Evolutionary conservation across 2,113 vertebrate species (phyloP).

Genomic region (Callionymus lyra): DNA sequence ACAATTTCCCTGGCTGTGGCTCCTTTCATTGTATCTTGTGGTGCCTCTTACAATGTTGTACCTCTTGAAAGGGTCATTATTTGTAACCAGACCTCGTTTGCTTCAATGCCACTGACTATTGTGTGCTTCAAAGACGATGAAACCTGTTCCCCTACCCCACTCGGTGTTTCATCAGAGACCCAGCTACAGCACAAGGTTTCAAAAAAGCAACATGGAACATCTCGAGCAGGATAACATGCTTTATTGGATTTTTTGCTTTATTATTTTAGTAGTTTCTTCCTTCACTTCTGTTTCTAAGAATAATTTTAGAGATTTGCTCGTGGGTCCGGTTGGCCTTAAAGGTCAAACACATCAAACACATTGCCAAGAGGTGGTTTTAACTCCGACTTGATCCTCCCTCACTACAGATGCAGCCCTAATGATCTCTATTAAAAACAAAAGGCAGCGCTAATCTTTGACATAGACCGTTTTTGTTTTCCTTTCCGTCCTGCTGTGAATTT

Average conservation of each 20-base stretch:
- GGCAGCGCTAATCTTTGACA: constrained; percentile 39
- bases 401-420: constrained; percentile 26
- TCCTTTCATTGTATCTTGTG: constrained; percentile 9
- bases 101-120: constrained; percentile 30
- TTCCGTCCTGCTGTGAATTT: constrained; percentile 30
- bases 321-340: background rate
- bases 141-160: constrained; percentile 63
- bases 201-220: constrained; percentile 39
- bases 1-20: constrained; percentile 11
- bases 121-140: constrained; percentile 72
- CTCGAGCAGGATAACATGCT: constrained; percentile 31
- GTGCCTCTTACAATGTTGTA: constrained; percentile 11
- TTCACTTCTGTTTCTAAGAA: constrained; percentile 5
- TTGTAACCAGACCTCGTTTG: constrained; percentile 55
- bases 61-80: constrained; percentile 62
- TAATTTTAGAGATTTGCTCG: too few species aligned
- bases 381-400: constrained; percentile 12
- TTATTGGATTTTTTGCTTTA: constrained; percentile 5
- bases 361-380: constrained; percentile 25
- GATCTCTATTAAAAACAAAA: constrained; percentile 53
- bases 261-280: constrained; percentile 5
- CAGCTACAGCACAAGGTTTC: constrained; percentile 63
- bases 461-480: constrained; percentile 25
- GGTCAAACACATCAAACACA: constrained; percentile 33
- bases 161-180: constrained; percentile 68